A percentile compares a stretch with the other conserved stretches of the same genome.
Evolutionary conservation across 2,888 invertebrate genomes (phyloP).

Genomic region (Sussaba pulchella): DNA sequence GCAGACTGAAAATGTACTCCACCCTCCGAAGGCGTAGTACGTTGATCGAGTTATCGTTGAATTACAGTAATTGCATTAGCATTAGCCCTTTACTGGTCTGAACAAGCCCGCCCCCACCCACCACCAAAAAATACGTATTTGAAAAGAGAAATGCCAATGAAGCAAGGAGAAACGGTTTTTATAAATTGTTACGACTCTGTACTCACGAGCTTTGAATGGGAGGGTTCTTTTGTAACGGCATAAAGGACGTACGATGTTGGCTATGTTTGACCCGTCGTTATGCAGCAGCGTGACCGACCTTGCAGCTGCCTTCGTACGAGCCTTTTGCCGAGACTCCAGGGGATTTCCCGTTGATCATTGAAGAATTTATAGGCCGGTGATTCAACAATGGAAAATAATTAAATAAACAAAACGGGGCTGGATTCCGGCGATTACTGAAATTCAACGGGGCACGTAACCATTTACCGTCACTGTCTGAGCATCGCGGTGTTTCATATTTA

Average conservation of each 20-base stretch:
- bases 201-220: conserved; percentile 8
- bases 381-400: conserved; percentile 17
- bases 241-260: not conserved
- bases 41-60: conserved; percentile 66
- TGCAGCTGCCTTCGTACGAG: no score
- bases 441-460: conserved; percentile 28
- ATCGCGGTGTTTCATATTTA: conserved; percentile 73
- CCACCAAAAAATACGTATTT: not conserved
- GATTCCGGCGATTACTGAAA: conserved; percentile 35
- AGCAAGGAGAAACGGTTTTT: conserved; percentile 33
- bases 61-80: conserved; percentile 60
- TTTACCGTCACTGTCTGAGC: conserved; percentile 71
- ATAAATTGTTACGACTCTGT: conserved; percentile 11
- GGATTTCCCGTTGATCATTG: no score
- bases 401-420: conserved; percentile 45
- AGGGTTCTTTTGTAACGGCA: no score
- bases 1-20: conserved; percentile 69
- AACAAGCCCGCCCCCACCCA: no score
- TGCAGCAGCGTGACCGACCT: no score
- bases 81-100: conserved; percentile 40
- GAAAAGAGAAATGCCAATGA: conserved; percentile 20
- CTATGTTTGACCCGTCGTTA: not conserved
- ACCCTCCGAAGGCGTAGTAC: conserved; percentile 73
- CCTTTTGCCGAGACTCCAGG: no score
- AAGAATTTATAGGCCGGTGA: no score